Conservation (phyloP, 2,888 invertebrate species). For the Eupithecia tripunctaria region DNA sequence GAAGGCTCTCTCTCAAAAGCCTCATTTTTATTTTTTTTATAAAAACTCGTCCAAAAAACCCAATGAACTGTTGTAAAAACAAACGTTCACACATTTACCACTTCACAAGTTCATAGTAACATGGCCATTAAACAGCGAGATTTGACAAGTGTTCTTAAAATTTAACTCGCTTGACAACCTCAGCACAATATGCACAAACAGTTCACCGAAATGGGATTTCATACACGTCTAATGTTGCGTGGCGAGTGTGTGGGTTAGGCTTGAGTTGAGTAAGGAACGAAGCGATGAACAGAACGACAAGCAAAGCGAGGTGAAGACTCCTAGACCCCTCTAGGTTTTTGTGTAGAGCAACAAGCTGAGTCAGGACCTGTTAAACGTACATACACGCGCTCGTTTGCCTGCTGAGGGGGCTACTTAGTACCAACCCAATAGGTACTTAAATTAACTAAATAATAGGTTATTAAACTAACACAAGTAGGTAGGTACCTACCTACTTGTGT, state of each 20-base stretch:
- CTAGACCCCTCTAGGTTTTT: too few species aligned
- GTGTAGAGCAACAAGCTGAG: too few species aligned
- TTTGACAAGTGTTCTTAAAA: slow-evolving; percentile 47
- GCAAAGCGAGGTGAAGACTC: background rate
- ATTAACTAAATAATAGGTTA: too few species aligned
- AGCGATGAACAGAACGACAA: slow-evolving; percentile 14
- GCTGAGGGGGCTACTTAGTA: too few species aligned
- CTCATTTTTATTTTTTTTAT: background rate
- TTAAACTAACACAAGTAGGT: too few species aligned
- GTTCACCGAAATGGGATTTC: slow-evolving; percentile 55
- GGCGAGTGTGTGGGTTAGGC: slow-evolving; percentile 27
- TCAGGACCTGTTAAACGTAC: too few species aligned
- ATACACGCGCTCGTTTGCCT: too few species aligned
- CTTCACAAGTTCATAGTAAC: slow-evolving; percentile 42
- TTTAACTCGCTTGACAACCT: slow-evolving; percentile 49
- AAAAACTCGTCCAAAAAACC: slow-evolving; percentile 8
- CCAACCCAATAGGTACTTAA: too few species aligned
- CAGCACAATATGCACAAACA: slow-evolving; percentile 49
- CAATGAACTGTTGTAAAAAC: slow-evolving; percentile 23
- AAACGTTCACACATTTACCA: slow-evolving; percentile 33
- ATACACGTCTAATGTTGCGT: slow-evolving; percentile 63
- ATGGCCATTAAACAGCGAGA: slow-evolving; percentile 41
- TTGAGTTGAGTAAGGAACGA: background rate
- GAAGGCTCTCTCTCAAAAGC: background rate
- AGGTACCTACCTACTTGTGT: too few species aligned